Evolutionary conservation across 2,888 invertebrate species (phyloP), one percentile per base, ranked within the genome.

Genomic region (Itoplectis maculator): DNA sequence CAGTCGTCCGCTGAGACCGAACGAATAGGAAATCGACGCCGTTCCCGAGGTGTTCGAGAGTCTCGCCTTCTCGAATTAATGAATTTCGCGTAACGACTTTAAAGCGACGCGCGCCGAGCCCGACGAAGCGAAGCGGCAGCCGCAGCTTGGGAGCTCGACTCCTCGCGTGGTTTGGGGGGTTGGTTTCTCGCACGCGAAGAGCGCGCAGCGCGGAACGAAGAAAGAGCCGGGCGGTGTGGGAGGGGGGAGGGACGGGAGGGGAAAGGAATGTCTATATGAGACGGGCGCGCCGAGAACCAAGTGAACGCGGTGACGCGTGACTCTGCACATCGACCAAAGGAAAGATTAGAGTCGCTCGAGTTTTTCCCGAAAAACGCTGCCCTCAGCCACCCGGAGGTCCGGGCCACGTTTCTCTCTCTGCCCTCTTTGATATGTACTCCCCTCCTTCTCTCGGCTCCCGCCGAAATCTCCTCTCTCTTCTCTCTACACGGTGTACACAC

Each of bases 251-350:
- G 42, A 11, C 42, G 42, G 23, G 45, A 8, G 65, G 45, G 11
- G 87, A 87, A 89, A 91, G 90, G 91, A 91, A 90, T 91, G 89
- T 81, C 92, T 92, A 92, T 92, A 92, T 91, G 88, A 87, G 87
- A 87, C 86, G 87, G 83, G 86, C 85, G 86, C 84, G 72, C 84
- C 85, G 84, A 81, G 86, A 87, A 85, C 82, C 86, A 86, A 86
- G 88, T 86, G 79, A 84, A 87, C 87, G 90, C 92, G 92, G 91
- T 91, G 91, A 90, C 91, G 91, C 92, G 92, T 91, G 90, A 89
- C 86, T 85, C 87, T 92, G 92, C 92, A 92, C 92, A 92, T 92
- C 90, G 92, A 87, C 90, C 92, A 92, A 92, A 92, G 92, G 92
- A 90, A 91, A 91, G 91, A 91, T 91, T 90, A 90, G 88, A 88